Evolutionary conservation across 2,888 invertebrate genomes (phyloP).

Genomic region (Ophion slaviceki): DNA sequence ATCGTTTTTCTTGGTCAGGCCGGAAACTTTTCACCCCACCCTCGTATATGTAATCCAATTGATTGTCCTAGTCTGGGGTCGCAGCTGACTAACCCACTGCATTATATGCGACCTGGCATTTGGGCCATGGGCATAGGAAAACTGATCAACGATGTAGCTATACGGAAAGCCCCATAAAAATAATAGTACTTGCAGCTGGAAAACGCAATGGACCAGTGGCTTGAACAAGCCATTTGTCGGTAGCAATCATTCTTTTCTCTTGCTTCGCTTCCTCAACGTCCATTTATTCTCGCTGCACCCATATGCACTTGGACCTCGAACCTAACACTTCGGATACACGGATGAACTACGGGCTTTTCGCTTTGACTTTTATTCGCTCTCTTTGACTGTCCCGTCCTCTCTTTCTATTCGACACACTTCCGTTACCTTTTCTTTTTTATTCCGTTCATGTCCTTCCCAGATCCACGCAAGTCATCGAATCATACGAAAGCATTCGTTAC

Average conservation of each 20-base stretch:
- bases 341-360: slow-evolving; percentile 12
- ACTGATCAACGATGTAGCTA: neutral
- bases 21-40: too few relatives aligned
- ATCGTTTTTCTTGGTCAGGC: too few relatives aligned
- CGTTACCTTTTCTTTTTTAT: slow-evolving; percentile 46
- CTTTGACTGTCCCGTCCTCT: slow-evolving; percentile 37
- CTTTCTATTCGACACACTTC: slow-evolving; percentile 36
- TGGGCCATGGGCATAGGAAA: neutral
- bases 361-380: neutral
- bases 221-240: slow-evolving; percentile 54
- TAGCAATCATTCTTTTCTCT: slow-evolving; percentile 65
- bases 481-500: slow-evolving; percentile 25
- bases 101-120: too few relatives aligned
- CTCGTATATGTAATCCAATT: too few relatives aligned
- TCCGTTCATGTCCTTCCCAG: slow-evolving; percentile 1
- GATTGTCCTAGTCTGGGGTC: too few relatives aligned
- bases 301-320: slow-evolving; percentile 37
- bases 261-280: slow-evolving; percentile 27
- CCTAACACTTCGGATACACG: slow-evolving; percentile 67
- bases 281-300: slow-evolving; percentile 9
- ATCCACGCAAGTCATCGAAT: slow-evolving; percentile 53
- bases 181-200: slow-evolving; percentile 42
- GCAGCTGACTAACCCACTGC: too few relatives aligned
- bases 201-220: slow-evolving; percentile 55
- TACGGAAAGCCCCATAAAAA: neutral